These are phyloP conservation scores for Panzeria rudis DNA, from an alignment of 2,888 invertebrate species.

Conservation along the genomic window DNA sequence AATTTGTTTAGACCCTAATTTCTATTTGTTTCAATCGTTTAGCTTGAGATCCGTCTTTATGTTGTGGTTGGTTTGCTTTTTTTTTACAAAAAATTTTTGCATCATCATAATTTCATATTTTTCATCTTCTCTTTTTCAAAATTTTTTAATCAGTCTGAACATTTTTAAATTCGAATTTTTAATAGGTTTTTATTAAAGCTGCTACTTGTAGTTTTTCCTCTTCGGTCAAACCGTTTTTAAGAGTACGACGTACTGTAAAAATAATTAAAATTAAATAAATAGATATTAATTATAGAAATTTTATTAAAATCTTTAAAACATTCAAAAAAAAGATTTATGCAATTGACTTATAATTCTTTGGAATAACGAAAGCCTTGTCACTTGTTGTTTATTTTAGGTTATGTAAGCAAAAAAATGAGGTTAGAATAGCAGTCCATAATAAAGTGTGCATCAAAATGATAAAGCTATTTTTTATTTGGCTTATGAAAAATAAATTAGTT, in stretches of 20 bases:
- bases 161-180: conserved; percentile 74
- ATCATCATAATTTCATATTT: conserved; percentile 1
- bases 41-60: conserved; percentile 68
- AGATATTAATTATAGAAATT: background rate
- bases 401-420: background rate
- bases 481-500: background rate
- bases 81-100: conserved; percentile 15
- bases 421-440: background rate
- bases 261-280: background rate
- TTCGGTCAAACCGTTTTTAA: conserved; percentile 91
- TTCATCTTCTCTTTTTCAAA: conserved; percentile 18
- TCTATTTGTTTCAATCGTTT: conserved; percentile 33
- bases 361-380: background rate
- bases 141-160: conserved; percentile 47
- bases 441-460: background rate
- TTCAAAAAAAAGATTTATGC: background rate
- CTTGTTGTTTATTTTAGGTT: background rate
- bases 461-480: background rate
- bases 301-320: background rate
- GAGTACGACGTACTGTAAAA: conserved; percentile 89
- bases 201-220: conserved; percentile 92
- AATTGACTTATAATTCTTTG: background rate
- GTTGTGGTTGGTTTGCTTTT: conserved; percentile 50
- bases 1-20: conserved; percentile 13
- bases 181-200: conserved; percentile 90